Evolutionary conservation across 2,888 invertebrate genomes (phyloP), one percentile per base, ranked within the genome.

Genomic region (Cephonodes hylas): DNA sequence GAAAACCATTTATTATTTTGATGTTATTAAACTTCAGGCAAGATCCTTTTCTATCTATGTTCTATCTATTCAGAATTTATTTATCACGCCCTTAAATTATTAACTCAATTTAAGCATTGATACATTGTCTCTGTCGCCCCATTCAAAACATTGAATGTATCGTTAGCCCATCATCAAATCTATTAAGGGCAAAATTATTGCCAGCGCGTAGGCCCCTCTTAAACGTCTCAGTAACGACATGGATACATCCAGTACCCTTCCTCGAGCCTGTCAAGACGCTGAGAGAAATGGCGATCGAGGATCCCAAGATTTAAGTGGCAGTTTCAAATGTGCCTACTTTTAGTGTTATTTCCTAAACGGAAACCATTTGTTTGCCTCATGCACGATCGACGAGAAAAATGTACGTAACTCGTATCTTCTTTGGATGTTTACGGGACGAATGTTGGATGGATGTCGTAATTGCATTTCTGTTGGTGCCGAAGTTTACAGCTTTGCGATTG

Each of bases 251-350:
- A 60, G 61, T 68, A 74, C 71, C 72, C 72, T 73, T 70, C 65
- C 38, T 15, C 13, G 65, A 61, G 65, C 66, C 70, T 72, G 76
- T 74, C 88, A 89, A 90, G 88, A 85, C 83, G 79, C 83, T 76
- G 83, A 88, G 89, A 91, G 84, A 88, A 88, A 91, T 88, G 83
- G 88, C 91, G 81, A 91, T 91, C 84, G 89, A 85, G 84, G 84
- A 89, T 85, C 88, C 85, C 84, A 88, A 90, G 91, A 91, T 91
- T 90, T 91, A 90, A 89, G 88, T 87, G 89, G 87, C 89, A 90
- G 85, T 91, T 88, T 88, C 89, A 87, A 91, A 90, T 88, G 89
- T 85, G 90, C 90, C 88, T 91, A 91, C 90, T 90, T 89, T 90
- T 89, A 91, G 89, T 89, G 87, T 91, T 91, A 91, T 91, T 88